Evolutionary conservation across 2,888 invertebrate genomes (phyloP), one percentile per base, ranked within the genome.

Genomic region (Ormyrus thymus): DNA sequence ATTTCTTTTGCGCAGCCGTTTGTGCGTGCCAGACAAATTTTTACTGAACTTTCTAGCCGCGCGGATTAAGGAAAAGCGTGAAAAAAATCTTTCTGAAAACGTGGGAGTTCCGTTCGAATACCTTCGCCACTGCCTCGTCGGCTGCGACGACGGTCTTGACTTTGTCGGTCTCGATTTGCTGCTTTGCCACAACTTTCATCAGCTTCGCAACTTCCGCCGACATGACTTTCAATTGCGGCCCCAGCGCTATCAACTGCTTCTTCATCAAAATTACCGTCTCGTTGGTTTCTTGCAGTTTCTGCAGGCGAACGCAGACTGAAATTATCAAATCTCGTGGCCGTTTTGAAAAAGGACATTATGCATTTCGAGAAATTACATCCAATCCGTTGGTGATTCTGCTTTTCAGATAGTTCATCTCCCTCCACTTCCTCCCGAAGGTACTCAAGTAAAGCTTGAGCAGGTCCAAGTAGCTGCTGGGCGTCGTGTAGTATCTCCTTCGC

Each of bases 401-500:
- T 80, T 91, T 91, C 10, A 92, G 92, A 61, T 92, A 92, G 45
- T 93, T 92, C 55, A 95, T 94, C 85, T 94, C 93, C 81, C 93
- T 93, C 79, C 94, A 94, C 84, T 95, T 94, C 72, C 93, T 94
- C 50, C 92, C 91, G 3, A 97, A 89, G 87, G 97, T 93, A 10
- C 90, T 89, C 71, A 94, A 91, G 87, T 97, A 97, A 0, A 97
- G 91, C 86, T 95, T 97, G 50, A 97, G 91, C 53, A 97, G 91
- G 87, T 97, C 97, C 82, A 97, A 91, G 88, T 97, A 97, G 87
- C 96, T 97, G 88, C 97, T 97, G 0, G 97, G 97, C 0, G 97
- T 97, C 3, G 97, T 97, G 89, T 97, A 97, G 90, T 96, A 97
- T 86, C 95, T 93, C 0, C 97, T 92, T 82, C 95, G 93, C 94